Percentiles rank a stretch among this genome's conserved stretches.
phyloP scores from a whole-genome alignment of 2,888 invertebrate species.

The Megalurothrips usitatus region DNA sequence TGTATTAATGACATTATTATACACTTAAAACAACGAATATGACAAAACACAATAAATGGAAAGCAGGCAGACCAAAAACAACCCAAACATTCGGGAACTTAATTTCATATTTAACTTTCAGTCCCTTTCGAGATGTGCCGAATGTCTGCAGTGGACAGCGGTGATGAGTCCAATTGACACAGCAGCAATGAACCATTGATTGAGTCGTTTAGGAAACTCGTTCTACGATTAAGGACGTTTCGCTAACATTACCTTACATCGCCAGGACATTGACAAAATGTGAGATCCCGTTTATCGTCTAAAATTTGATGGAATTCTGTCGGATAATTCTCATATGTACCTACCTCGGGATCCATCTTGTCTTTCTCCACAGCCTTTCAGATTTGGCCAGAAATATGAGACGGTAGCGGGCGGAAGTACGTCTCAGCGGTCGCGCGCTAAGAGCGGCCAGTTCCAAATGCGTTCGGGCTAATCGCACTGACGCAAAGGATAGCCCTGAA shows the following conservation, averaged over 20 bases:
- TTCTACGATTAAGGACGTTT: background rate
- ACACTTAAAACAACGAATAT: too few species aligned
- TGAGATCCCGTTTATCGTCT: background rate
- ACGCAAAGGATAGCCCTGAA: too few species aligned
- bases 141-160: conserved; percentile 16
- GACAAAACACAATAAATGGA: background rate
- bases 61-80: background rate
- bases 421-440: too few species aligned
- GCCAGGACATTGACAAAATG: background rate
- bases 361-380: background rate
- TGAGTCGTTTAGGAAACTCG: background rate
- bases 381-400: too few species aligned
- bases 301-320: background rate
- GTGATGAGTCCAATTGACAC: background rate
- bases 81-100: background rate
- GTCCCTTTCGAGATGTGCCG: background rate
- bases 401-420: too few species aligned
- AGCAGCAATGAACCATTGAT: background rate
- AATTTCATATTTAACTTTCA: background rate
- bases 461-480: too few species aligned
- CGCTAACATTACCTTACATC: background rate
- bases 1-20: background rate
- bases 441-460: too few species aligned
- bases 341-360: conserved; percentile 21
- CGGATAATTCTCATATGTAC: conserved; percentile 8